phyloP scores from a whole-genome alignment of 2,113 vertebrate genomes.

The Cyrtonyx montezumae region DNA sequence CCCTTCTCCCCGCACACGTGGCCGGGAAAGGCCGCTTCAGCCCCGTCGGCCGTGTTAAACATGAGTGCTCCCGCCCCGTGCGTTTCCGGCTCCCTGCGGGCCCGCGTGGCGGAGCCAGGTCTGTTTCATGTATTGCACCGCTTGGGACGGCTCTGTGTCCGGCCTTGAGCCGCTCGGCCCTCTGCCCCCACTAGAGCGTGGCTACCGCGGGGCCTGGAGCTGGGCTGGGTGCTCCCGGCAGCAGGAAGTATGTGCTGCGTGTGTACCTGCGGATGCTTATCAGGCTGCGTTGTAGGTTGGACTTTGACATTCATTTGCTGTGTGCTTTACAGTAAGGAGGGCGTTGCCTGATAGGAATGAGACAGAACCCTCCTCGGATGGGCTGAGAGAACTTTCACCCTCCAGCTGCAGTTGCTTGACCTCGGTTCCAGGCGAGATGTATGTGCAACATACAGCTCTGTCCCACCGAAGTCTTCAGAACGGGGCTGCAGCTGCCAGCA shows the following conservation, averaged over 20 bases:
- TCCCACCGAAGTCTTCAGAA: neutral
- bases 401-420: neutral
- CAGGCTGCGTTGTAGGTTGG: neutral
- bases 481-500: neutral
- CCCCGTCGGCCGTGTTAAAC: neutral
- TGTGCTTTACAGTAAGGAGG: neutral
- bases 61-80: neutral
- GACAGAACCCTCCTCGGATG: neutral
- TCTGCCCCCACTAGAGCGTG: neutral
- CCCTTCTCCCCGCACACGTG: neutral
- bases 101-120: neutral
- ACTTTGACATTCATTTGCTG: conserved; percentile 15
- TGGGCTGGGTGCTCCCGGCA: neutral
- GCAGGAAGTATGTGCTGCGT: neutral
- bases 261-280: neutral
- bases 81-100: fast-evolving
- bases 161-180: neutral
- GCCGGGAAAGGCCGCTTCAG: neutral
- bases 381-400: neutral
- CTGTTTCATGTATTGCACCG: fast-evolving
- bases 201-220: neutral
- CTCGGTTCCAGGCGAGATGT: neutral
- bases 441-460: neutral
- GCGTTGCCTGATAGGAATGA: neutral
- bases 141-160: fast-evolving